phyloP scores from a whole-genome alignment of 1,140 invertebrate genomes.

The Drosophila mojavensis region DNA sequence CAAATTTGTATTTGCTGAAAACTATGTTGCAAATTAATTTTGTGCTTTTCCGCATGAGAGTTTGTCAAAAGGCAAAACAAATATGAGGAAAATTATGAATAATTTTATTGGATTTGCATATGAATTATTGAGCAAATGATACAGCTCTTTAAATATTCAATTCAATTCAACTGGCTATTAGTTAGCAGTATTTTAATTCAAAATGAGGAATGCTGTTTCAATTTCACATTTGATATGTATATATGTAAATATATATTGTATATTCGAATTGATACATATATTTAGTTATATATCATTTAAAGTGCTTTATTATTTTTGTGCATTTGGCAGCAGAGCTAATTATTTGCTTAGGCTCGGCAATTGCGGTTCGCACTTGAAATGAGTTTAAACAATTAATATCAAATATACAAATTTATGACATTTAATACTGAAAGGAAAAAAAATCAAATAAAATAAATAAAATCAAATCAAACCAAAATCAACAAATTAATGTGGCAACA shows the following conservation, averaged over 20 bases:
- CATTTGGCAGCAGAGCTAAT: constrained; percentile 1
- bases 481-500: constrained; percentile 37
- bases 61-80: constrained; percentile 2
- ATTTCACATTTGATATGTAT: constrained; percentile 14
- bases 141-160: not conserved
- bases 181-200: not conserved
- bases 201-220: not conserved
- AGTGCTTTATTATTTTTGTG: not conserved
- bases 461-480: constrained; percentile 2
- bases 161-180: not conserved
- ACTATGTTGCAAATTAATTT: constrained; percentile 8
- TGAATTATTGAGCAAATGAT: constrained; percentile 19
- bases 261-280: constrained; percentile 1
- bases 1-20: not conserved
- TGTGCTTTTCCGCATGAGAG: not conserved
- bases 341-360: constrained; percentile 22
- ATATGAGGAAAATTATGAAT: constrained; percentile 9
- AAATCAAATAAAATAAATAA: not conserved
- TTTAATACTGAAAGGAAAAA: constrained; percentile 29
- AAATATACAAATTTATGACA: constrained; percentile 15
- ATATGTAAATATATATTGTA: not conserved
- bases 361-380: constrained; percentile 6
- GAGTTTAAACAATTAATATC: constrained; percentile 18
- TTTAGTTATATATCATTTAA: not conserved
- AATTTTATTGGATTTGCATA: constrained; percentile 19